Percentiles rank a stretch among this genome's conserved stretches.
phyloP scores from a whole-genome alignment of 37 sponge, comb jelly and placozoan species.

The Cladorhizidae sp. region DNA sequence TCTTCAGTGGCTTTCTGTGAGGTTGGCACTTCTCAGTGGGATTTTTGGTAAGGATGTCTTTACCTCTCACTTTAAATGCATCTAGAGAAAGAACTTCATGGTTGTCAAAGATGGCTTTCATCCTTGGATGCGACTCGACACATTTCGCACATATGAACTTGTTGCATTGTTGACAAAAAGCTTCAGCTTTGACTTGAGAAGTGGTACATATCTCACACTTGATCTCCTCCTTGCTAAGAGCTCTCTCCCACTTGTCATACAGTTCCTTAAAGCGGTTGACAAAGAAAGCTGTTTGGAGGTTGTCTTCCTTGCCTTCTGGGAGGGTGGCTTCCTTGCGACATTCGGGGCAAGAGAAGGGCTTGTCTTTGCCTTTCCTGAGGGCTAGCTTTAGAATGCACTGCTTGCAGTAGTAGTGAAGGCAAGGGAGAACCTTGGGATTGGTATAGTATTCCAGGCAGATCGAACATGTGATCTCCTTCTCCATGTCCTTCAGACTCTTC shows the following conservation, averaged over 20 bases:
- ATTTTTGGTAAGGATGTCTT: neutral
- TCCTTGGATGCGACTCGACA: neutral
- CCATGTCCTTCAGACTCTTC: neutral
- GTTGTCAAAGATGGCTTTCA: slow-evolving; percentile 7
- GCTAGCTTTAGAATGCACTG: slow-evolving; percentile 9
- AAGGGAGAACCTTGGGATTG: slow-evolving; percentile 19
- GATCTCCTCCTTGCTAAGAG: too few species aligned
- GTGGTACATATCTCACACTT: too few species aligned
- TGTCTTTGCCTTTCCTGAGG: too few species aligned
- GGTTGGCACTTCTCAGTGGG: slow-evolving; percentile 20
- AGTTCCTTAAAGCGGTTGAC: too few species aligned
- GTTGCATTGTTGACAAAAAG: slow-evolving; percentile 35
- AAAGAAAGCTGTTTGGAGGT: too few species aligned
- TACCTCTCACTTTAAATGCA: neutral
- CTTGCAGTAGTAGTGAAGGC: slow-evolving; percentile 18
- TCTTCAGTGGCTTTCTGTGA: too few species aligned
- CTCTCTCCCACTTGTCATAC: too few species aligned
- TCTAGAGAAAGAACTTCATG: slow-evolving; percentile 10
- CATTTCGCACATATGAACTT: slow-evolving; percentile 28
- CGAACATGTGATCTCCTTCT: slow-evolving; percentile 21
- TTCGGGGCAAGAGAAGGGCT: slow-evolving; percentile 12
- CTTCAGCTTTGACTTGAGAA: neutral
- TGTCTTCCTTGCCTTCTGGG: too few species aligned
- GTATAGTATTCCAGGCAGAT: slow-evolving; percentile 5
- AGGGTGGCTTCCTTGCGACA: slow-evolving; percentile 13